Base-by-base conservation (phyloP, 2,113 vertebrate genomes). In the Heterotis niloticus region DNA sequence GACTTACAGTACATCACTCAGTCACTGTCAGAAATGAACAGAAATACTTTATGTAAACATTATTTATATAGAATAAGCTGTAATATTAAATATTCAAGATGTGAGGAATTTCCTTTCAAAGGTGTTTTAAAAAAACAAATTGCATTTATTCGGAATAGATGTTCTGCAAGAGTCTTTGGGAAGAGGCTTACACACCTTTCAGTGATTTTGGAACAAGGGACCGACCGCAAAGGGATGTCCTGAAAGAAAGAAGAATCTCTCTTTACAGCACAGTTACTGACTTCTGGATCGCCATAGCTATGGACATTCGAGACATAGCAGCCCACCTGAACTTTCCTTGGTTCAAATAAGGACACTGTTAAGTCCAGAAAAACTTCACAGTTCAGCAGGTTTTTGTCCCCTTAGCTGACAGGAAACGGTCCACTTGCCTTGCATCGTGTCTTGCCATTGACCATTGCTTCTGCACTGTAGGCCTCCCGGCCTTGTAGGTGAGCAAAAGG, bases 401-500 rank as follows among this genome's bases (percentile, higher is more conserved):
- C 74, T n/a, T 57, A 44, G 59, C 59, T 28, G 34, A 20, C 29
- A 20, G 34, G 26, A 24, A 64, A 18, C 4, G 12, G 24, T 64
- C 0, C 77, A 12, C 29, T n/a, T 65, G 97, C 98, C 95, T 93
- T 97, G 72, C 86, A 75, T 78, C 85, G 91, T 1, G 83, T 72
- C 82, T 93, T 93, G 74, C 94, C 92, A 0, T 91, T 95, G 60
- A 91, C 75, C 0, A 93, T 92, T 0, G 87, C 84, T 66, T 96
- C 96, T 0, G 89, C 57, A 88, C 90, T 90, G 71, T 96, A 91
- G 0, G 94, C 96, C 18, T 98, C 97, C 0, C 95, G 88, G 80
- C 91, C 95, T 91, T 95, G 96, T 28, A 99, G 93, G 88, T 98
- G 96, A 0, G 98, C 95, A 12, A 99, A 99, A 20, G 98, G 98